phyloP scores from a whole-genome alignment of 2,113 vertebrate genomes.

The Perca flavescens region DNA sequence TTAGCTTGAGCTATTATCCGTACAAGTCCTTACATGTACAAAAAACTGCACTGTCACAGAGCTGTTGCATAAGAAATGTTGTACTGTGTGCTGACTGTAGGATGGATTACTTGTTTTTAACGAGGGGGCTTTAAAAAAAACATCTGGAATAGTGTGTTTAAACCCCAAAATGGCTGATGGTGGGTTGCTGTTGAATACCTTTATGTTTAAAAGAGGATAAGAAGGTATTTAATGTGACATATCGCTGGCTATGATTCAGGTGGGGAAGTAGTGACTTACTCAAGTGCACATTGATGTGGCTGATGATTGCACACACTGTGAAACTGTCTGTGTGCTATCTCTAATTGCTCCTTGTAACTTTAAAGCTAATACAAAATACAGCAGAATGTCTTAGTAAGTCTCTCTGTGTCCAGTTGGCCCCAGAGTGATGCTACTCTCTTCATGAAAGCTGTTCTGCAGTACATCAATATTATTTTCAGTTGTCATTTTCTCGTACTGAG shows the following conservation, averaged over 20 bases:
- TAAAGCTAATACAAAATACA: background rate
- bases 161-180: slow-evolving; percentile 23
- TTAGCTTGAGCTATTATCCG: slow-evolving; percentile 46
- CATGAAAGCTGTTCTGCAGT: slow-evolving; percentile 5
- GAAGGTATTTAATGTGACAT: slow-evolving; percentile 12
- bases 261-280: slow-evolving; percentile 8
- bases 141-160: slow-evolving; percentile 22
- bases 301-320: background rate
- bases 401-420: slow-evolving; percentile 4
- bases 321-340: background rate
- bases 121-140: background rate
- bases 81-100: slow-evolving; percentile 8
- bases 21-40: slow-evolving; percentile 73
- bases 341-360: slow-evolving; percentile 1
- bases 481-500: slow-evolving; percentile 10
- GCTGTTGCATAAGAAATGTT: slow-evolving; percentile 15
- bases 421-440: slow-evolving; percentile 13
- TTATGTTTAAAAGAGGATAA: background rate
- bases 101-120: slow-evolving; percentile 26
- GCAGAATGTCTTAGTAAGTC: slow-evolving; percentile 6
- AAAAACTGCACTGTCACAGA: slow-evolving; percentile 3
- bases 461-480: slow-evolving; percentile 16
- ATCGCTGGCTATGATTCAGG: slow-evolving; percentile 1
- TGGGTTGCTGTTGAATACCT: slow-evolving; percentile 19
- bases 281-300: background rate